Evolutionary conservation across 2,888 invertebrate species (phyloP).

Genomic region (Rhodophaea formosa): DNA sequence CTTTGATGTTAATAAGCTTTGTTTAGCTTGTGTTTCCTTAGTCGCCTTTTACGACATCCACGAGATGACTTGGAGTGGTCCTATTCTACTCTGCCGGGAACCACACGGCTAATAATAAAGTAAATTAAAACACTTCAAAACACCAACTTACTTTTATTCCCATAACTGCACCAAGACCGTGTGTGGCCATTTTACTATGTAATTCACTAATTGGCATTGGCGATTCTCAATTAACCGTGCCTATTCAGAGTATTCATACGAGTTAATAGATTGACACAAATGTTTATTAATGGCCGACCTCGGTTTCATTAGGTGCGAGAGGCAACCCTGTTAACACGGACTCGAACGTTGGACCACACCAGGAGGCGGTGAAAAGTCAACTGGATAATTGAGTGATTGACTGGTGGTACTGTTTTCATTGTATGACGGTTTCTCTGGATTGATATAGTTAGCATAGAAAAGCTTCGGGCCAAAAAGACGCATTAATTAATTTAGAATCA

Average conservation of each 20-base stretch:
- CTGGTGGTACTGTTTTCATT: constrained; percentile 21
- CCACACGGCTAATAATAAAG: no score
- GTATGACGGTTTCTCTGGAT: background rate
- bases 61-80: no score
- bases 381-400: constrained; percentile 46
- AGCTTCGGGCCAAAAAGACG: no score
- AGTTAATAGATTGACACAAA: constrained; percentile 42
- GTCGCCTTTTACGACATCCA: no score
- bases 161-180: background rate
- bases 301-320: constrained; percentile 50
- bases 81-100: no score
- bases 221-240: constrained; percentile 7
- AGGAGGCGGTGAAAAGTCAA: constrained; percentile 54
- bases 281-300: constrained; percentile 50
- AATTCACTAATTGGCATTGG: background rate
- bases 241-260: constrained; percentile 3
- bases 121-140: no score
- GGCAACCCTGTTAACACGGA: constrained; percentile 50
- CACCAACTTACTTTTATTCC: no score
- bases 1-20: no score
- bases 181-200: constrained; percentile 10
- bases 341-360: constrained; percentile 60
- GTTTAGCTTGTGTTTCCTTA: no score
- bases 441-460: background rate
- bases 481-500: no score